phyloP scores from a whole-genome alignment of 2,113 vertebrate genomes.

The Salvator merianae region DNA sequence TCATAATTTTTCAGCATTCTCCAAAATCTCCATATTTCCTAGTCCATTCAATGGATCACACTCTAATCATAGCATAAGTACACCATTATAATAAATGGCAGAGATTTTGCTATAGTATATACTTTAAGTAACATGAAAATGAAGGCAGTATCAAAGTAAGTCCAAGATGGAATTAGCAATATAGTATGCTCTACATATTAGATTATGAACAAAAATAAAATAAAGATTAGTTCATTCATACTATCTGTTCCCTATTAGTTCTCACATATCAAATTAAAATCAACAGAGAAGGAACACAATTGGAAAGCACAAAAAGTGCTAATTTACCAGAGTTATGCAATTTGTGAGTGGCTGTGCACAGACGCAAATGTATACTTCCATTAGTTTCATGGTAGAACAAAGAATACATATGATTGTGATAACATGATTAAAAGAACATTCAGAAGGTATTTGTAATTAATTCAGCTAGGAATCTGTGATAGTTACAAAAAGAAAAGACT shows the following conservation, averaged over 20 bases:
- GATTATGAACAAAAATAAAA: slow-evolving; percentile 3
- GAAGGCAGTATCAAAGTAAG: background rate
- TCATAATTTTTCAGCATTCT: background rate
- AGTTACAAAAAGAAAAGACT: no score
- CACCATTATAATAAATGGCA: background rate
- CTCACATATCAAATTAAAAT: background rate
- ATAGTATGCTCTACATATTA: background rate
- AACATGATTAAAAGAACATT: background rate
- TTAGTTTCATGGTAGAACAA: no score
- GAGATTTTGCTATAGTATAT: background rate
- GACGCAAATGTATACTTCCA: no score
- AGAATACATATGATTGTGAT: no score
- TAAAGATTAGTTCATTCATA: background rate
- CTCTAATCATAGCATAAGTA: background rate
- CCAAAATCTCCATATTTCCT: background rate
- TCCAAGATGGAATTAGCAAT: background rate
- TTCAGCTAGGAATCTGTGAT: background rate
- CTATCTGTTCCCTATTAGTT: background rate
- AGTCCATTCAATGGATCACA: background rate
- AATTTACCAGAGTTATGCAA: no score
- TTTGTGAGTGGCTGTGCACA: no score
- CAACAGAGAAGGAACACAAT: no score
- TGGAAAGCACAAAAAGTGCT: no score
- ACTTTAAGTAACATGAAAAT: background rate
- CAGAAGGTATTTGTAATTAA: background rate